Evolutionary conservation across 2,113 vertebrate genomes (phyloP).

Genomic region (Lasiurus borealis): DNA sequence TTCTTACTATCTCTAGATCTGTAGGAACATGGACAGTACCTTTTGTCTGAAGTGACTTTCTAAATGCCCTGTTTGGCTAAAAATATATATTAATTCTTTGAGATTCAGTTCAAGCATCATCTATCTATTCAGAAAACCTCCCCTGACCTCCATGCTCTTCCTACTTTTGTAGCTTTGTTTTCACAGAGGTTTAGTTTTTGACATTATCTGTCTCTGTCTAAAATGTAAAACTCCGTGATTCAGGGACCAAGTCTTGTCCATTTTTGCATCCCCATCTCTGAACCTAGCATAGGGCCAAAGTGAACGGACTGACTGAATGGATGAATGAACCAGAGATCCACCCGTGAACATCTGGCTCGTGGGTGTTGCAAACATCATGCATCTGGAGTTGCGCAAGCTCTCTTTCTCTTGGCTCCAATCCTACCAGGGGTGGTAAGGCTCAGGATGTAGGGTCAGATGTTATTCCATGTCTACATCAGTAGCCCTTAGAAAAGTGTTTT

Average conservation of each 20-base stretch:
- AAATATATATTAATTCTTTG: conserved; percentile 14
- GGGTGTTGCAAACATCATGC: not conserved
- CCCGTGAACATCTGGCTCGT: not conserved
- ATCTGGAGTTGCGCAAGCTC: not conserved
- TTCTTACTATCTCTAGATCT: not conserved
- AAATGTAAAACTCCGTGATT: conserved; percentile 5
- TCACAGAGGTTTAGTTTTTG: not conserved
- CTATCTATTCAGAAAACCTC: not conserved
- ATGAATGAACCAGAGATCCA: not conserved
- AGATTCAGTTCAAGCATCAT: not conserved
- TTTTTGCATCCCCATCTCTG: not conserved
- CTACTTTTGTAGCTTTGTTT: not conserved
- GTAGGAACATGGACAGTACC: not conserved
- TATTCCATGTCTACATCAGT: not conserved
- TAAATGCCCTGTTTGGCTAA: not conserved
- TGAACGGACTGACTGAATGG: not conserved
- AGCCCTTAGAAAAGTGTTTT: not conserved
- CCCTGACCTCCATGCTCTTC: not conserved
- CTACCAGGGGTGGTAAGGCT: not conserved
- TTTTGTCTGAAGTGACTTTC: not conserved
- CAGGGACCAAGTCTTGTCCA: not conserved
- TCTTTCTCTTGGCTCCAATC: not conserved
- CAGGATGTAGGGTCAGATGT: not conserved
- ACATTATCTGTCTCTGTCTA: not conserved
- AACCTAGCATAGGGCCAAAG: not conserved